phyloP scores from a whole-genome alignment of 2,888 invertebrate species.

The Notocelia uddmanniana region DNA sequence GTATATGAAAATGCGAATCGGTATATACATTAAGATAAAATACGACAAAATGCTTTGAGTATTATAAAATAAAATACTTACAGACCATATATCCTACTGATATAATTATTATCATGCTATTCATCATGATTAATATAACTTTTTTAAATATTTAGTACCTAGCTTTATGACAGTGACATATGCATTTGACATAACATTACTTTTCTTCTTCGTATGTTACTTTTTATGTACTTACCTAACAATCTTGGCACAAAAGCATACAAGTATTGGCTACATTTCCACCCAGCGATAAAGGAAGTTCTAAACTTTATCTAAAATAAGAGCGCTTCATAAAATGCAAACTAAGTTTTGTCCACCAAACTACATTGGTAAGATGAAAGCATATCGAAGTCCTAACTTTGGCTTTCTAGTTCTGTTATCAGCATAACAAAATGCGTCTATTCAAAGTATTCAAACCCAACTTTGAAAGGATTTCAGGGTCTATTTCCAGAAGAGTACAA shows the following conservation, averaged over 20 bases:
- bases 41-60: too few relatives aligned
- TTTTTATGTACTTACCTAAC: too few relatives aligned
- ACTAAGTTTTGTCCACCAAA: neutral
- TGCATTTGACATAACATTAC: too few relatives aligned
- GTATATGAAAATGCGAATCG: too few relatives aligned
- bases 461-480: slow-evolving; percentile 19
- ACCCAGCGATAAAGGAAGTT: neutral
- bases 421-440: slow-evolving; percentile 19
- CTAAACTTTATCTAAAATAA: neutral
- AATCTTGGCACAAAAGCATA: neutral
- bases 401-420: slow-evolving; percentile 19
- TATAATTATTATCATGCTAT: too few relatives aligned
- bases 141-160: too few relatives aligned
- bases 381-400: slow-evolving; percentile 14
- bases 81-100: too few relatives aligned
- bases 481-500: slow-evolving; percentile 1
- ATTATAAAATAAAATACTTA: too few relatives aligned
- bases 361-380: slow-evolving; percentile 1
- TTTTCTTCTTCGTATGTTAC: too few relatives aligned
- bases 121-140: too few relatives aligned
- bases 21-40: too few relatives aligned
- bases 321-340: neutral
- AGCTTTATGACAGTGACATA: too few relatives aligned
- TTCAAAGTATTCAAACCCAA: slow-evolving; percentile 27
- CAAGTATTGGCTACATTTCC: neutral